These are phyloP conservation scores for Eolophus roseicapilla DNA, from an alignment of 2,113 vertebrate species.

Conservation along the genomic window DNA sequence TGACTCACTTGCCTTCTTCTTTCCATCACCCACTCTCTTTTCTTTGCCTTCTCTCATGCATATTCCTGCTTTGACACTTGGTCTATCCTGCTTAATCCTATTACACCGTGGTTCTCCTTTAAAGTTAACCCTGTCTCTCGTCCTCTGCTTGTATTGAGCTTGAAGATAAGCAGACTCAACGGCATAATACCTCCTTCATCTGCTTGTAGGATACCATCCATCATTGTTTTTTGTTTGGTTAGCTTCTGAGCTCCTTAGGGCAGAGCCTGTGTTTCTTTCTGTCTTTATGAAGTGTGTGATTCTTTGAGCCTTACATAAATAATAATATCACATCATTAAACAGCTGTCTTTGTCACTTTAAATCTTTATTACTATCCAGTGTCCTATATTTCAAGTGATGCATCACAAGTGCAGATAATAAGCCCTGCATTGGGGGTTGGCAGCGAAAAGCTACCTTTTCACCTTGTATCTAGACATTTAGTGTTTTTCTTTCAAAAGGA, in stretches of 20 bases:
- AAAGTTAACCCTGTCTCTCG: conserved; percentile 32
- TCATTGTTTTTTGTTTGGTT: conserved; percentile 20
- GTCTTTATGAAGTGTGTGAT: neutral
- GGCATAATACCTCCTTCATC: neutral
- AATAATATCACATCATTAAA: conserved; percentile 11
- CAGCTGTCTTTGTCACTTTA: conserved; percentile 1
- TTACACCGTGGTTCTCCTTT: neutral
- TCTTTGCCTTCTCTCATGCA: conserved; percentile 29
- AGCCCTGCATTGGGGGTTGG: neutral
- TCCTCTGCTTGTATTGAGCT: conserved; percentile 15
- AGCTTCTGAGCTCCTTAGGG: conserved; percentile 29
- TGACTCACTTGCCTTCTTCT: conserved; percentile 53
- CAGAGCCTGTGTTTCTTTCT: neutral
- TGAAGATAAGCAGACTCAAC: conserved; percentile 9
- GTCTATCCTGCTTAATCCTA: conserved; percentile 30
- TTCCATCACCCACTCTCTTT: conserved; percentile 50
- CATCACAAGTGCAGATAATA: neutral
- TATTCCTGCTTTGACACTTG: conserved; percentile 42
- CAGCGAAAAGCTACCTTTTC: neutral
- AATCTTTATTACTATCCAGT: neutral
- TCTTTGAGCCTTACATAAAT: conserved; percentile 20
- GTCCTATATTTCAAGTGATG: neutral
- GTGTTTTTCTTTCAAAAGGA: neutral
- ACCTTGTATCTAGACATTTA: neutral
- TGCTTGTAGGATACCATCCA: neutral